phyloP scores from a whole-genome alignment of 1,140 invertebrate genomes.

The Drosophila pruinosa region DNA sequence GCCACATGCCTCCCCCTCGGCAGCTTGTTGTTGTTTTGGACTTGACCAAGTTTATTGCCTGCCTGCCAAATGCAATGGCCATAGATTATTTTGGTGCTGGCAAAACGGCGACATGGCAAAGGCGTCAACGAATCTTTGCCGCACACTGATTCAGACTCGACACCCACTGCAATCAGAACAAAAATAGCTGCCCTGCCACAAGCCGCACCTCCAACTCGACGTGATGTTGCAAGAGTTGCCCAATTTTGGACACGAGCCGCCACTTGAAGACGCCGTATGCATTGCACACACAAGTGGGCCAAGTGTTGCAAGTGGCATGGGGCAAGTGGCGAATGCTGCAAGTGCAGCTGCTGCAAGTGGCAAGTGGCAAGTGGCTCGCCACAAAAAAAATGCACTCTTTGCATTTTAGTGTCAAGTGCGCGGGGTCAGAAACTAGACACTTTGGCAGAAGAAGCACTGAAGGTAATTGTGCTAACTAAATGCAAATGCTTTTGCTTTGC shows the following conservation, averaged over 20 bases:
- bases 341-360: not conserved
- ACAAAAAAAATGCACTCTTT: conserved; percentile 37
- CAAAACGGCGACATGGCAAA: conserved; percentile 50
- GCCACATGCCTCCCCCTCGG: not conserved
- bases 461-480: conserved; percentile 35
- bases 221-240: conserved; percentile 68
- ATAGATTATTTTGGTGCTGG: conserved; percentile 66
- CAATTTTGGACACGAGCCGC: conserved; percentile 60
- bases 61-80: conserved; percentile 72
- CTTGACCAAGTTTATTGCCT: conserved; percentile 78
- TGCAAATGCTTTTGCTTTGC: conserved; percentile 32
- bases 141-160: conserved; percentile 47
- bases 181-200: conserved; percentile 20
- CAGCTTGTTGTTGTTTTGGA: conserved; percentile 52
- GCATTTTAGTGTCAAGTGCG: conserved; percentile 41
- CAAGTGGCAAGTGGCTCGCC: not conserved
- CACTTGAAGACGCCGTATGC: conserved; percentile 24
- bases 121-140: conserved; percentile 50
- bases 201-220: conserved; percentile 11
- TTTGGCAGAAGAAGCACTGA: not conserved
- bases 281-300: conserved; percentile 18
- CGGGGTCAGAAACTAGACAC: not conserved
- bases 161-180: conserved; percentile 36
- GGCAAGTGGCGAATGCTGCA: not conserved
- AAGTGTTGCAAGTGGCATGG: conserved; percentile 21